phyloP scores from a whole-genome alignment of 2,888 invertebrate genomes.

The Sepiola atlantica region DNA sequence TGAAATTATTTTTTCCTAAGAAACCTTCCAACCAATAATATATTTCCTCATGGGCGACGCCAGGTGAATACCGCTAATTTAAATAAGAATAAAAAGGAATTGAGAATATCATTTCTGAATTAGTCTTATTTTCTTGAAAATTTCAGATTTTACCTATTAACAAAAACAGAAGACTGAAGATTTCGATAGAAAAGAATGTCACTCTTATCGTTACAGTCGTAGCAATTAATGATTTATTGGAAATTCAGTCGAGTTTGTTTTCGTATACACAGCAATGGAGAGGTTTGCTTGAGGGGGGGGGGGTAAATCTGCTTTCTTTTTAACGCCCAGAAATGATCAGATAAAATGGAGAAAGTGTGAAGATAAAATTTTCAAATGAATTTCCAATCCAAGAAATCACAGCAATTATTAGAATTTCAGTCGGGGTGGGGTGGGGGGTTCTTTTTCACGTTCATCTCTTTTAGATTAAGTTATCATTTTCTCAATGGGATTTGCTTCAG shows the following conservation, averaged over 20 bases:
- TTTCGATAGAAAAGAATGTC: neutral
- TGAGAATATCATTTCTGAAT: neutral
- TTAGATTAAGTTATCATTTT: neutral
- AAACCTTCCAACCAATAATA: too few species aligned
- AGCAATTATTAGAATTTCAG: neutral
- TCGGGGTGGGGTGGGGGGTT: neutral
- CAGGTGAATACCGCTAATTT: neutral
- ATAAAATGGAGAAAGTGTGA: neutral
- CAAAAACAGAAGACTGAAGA: neutral
- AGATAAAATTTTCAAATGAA: slow-evolving; percentile 1
- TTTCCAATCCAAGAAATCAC: neutral
- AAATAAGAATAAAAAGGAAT: neutral
- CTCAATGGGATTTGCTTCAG: neutral
- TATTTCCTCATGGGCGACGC: too few species aligned
- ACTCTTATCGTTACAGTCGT: neutral
- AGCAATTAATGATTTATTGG: neutral
- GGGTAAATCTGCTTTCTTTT: neutral
- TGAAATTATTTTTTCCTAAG: too few species aligned
- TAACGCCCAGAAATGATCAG: neutral
- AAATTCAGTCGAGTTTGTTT: neutral
- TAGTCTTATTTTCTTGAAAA: neutral
- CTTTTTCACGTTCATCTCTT: neutral
- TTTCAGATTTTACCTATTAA: neutral
- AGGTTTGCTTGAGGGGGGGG: neutral
- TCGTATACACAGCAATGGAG: neutral